These are phyloP conservation scores for Porites lutea DNA, from an alignment of 64 coral and sea anemone genomes.

Conservation along the genomic window DNA sequence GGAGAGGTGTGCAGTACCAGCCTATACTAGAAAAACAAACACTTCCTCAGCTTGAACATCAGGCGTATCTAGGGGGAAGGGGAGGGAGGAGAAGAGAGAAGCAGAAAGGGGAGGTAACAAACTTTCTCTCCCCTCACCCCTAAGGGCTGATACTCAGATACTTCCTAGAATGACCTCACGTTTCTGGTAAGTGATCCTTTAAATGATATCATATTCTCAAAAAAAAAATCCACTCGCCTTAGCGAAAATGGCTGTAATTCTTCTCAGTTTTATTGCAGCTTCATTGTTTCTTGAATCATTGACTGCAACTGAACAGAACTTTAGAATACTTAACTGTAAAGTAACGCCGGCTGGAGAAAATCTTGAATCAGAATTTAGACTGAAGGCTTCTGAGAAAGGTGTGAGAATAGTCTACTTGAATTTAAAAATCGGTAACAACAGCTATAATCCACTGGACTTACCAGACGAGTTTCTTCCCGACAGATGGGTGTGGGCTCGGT, in stretches of 20 bases:
- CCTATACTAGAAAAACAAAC: no score
- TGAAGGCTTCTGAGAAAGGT: neutral
- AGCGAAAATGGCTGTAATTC: neutral
- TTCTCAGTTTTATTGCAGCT: neutral
- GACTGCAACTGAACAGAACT: neutral
- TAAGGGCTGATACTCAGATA: no score
- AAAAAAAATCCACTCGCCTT: no score
- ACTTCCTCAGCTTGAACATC: no score
- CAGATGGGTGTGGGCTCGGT: neutral
- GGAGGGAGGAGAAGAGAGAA: no score
- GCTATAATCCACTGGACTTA: neutral
- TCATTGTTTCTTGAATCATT: neutral
- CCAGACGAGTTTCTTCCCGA: neutral
- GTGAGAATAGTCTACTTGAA: conserved; percentile 4
- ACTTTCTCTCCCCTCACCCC: no score
- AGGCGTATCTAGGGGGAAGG: no score
- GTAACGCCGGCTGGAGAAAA: neutral
- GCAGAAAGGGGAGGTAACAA: no score
- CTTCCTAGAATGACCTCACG: no score
- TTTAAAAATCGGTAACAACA: neutral
- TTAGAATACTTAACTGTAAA: neutral
- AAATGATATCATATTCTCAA: no score
- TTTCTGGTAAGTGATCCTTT: no score
- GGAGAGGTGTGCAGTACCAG: no score
- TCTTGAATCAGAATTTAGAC: neutral